phyloP scores from a whole-genome alignment of 2,113 vertebrate species.

The Petroica traversi region DNA sequence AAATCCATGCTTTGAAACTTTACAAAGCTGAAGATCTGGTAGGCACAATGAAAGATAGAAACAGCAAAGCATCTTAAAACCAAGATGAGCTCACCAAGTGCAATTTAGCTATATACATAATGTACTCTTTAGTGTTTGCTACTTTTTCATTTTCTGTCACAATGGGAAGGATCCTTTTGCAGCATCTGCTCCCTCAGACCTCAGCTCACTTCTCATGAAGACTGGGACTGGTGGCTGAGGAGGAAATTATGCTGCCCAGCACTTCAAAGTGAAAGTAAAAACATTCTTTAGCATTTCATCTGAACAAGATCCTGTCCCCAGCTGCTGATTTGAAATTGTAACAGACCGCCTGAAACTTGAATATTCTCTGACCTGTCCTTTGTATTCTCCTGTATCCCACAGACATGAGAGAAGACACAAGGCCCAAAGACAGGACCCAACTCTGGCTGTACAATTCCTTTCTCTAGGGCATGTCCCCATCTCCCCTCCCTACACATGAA shows the following conservation, averaged over 20 bases:
- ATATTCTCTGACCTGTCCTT: not conserved
- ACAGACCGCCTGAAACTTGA: not conserved
- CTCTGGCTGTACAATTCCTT: not conserved
- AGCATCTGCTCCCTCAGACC: not conserved
- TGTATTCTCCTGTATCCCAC: not conserved
- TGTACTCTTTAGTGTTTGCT: not conserved
- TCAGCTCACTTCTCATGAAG: not conserved
- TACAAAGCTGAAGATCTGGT: constrained; percentile 30
- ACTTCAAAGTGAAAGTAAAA: not conserved
- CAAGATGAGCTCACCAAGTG: constrained; percentile 14
- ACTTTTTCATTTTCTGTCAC: not conserved
- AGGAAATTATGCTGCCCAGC: not conserved
- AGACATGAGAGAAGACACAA: not conserved
- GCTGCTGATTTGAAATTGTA: not conserved
- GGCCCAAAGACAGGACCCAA: not conserved
- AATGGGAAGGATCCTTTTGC: not conserved
- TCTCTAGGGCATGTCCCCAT: not conserved
- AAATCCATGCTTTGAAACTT: constrained; percentile 52
- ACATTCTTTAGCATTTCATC: not conserved
- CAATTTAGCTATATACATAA: constrained; percentile 34
- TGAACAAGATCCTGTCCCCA: not conserved
- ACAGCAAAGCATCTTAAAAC: constrained; percentile 29
- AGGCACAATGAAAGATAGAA: constrained; percentile 20
- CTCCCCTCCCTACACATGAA: not conserved
- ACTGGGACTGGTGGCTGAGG: not conserved